A percentile compares a stretch with the other conserved stretches of the same genome.
Evolutionary conservation across 2,113 vertebrate genomes (phyloP).

Genomic region (Phaethon lepturus): DNA sequence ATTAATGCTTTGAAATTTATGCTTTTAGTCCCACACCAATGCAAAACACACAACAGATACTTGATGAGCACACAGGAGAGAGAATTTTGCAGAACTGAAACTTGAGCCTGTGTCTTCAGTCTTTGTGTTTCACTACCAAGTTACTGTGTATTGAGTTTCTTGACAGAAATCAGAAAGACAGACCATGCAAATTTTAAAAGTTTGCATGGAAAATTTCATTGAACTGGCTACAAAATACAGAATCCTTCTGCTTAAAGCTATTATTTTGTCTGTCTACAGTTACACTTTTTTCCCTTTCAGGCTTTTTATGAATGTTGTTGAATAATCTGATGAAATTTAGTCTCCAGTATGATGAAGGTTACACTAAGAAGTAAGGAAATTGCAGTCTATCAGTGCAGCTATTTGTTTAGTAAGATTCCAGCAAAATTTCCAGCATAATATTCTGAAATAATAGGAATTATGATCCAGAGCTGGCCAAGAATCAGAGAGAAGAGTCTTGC

Average conservation of each 20-base stretch:
- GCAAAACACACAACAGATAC: background rate
- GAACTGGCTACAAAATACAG: background rate
- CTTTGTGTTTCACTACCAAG: background rate
- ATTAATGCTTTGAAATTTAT: background rate
- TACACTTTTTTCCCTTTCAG: background rate
- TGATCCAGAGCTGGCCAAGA: slow-evolving; percentile 2
- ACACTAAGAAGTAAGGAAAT: background rate
- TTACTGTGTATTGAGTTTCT: background rate
- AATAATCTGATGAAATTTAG: background rate
- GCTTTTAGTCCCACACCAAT: background rate
- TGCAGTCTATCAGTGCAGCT: background rate
- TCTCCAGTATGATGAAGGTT: background rate
- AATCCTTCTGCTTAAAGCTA: background rate
- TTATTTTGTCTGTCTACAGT: background rate
- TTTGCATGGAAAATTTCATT: background rate
- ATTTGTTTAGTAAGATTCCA: slow-evolving; percentile 2
- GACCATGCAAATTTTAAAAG: background rate
- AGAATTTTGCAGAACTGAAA: background rate
- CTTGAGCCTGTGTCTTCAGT: background rate
- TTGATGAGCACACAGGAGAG: background rate
- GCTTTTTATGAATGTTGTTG: background rate
- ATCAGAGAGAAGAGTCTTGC: background rate
- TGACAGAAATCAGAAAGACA: background rate
- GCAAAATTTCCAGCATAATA: slow-evolving; percentile 12
- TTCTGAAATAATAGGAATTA: slow-evolving; percentile 36